Evolutionary conservation across 2,888 invertebrate genomes (phyloP).

Genomic region (Agriopis aurantiaria): DNA sequence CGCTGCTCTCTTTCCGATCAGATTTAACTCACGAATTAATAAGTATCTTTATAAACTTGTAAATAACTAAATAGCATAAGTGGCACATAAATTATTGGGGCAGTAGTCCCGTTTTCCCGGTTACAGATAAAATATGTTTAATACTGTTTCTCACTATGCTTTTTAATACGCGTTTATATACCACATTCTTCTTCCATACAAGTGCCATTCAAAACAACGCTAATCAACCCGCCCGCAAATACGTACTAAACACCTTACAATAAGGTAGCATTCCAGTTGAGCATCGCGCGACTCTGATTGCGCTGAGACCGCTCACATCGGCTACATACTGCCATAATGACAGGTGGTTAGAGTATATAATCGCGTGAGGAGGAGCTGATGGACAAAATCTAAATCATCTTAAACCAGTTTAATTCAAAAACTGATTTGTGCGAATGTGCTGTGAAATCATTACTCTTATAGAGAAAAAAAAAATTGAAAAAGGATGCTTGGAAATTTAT

Average conservation of each 20-base stretch:
- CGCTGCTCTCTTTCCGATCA: background rate
- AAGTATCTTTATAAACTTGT: conserved; percentile 4
- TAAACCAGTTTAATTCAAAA: background rate
- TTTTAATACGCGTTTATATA: conserved; percentile 11
- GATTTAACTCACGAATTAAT: background rate
- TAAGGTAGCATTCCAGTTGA: background rate
- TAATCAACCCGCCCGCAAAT: no score
- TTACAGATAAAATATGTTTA: conserved; percentile 15
- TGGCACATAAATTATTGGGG: background rate
- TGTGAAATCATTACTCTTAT: no score
- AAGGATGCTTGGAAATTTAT: conserved; percentile 10
- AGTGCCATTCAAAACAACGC: background rate
- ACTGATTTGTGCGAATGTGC: background rate
- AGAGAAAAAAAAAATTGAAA: background rate
- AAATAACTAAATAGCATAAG: background rate
- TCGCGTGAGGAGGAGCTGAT: background rate
- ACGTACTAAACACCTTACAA: no score
- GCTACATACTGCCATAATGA: background rate
- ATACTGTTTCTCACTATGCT: conserved; percentile 17
- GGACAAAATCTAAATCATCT: background rate
- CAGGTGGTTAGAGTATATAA: background rate
- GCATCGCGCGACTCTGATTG: background rate
- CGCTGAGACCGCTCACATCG: background rate
- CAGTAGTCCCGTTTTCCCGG: conserved; percentile 14
- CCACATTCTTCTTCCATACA: background rate